phyloP scores from a whole-genome alignment of 1,140 invertebrate species.

The Zaprionus capensis region DNA sequence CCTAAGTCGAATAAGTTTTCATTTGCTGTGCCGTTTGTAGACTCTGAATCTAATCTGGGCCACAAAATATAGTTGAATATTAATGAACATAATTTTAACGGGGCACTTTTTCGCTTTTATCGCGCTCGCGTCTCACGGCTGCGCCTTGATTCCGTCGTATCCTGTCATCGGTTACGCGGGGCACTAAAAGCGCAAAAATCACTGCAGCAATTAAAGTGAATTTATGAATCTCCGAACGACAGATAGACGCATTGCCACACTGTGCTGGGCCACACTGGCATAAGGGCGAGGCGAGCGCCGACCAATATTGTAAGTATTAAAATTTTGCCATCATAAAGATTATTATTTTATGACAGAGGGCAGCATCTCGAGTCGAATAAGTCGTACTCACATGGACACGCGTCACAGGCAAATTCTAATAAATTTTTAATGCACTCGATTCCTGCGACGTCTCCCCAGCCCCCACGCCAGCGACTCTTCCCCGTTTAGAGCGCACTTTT shows the following conservation, averaged over 20 bases:
- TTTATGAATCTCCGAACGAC: constrained; percentile 76
- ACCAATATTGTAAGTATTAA: constrained; percentile 74
- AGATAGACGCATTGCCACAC: constrained; percentile 39
- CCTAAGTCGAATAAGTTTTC: background rate
- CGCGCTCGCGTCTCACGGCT: constrained; percentile 55
- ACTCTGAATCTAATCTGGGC: constrained; percentile 45
- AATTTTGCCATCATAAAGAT: constrained; percentile 82
- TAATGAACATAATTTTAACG: constrained; percentile 73
- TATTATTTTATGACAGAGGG: constrained; percentile 73
- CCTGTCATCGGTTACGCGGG: constrained; percentile 13
- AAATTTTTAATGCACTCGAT: constrained; percentile 81
- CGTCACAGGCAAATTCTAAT: constrained; percentile 79
- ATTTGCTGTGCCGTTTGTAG: constrained; percentile 15
- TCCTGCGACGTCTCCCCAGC: constrained; percentile 15
- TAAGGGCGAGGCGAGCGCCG: constrained; percentile 26
- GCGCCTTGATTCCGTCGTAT: constrained; percentile 11
- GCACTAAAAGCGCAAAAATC: constrained; percentile 62
- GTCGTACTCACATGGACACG: constrained; percentile 57
- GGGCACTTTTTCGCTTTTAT: constrained; percentile 69
- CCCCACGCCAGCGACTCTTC: background rate
- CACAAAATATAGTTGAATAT: constrained; percentile 76
- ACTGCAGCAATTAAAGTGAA: constrained; percentile 81
- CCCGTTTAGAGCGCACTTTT: constrained; percentile 74
- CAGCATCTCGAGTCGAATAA: constrained; percentile 33
- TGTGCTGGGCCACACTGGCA: constrained; percentile 20